phyloP scores from a whole-genome alignment of 2,888 invertebrate species.

The Byasa hedistus region DNA sequence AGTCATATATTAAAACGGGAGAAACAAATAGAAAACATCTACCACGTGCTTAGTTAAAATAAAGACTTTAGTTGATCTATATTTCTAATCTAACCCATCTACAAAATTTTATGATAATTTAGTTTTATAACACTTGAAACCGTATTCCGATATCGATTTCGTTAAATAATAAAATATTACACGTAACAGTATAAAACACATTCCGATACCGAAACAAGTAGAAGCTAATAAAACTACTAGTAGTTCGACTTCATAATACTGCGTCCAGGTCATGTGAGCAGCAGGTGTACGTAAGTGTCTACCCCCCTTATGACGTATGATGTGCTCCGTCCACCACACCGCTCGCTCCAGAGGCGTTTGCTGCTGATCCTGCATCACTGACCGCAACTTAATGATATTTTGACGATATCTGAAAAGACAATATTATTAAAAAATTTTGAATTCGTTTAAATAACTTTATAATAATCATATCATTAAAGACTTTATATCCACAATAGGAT shows the following conservation, averaged over 20 bases:
- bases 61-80: no score
- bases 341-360: conserved; percentile 50
- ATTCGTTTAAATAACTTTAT: no score
- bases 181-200: background rate
- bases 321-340: conserved; percentile 73
- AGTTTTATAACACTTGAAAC: no score
- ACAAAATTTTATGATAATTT: no score
- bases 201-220: background rate
- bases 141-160: background rate
- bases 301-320: conserved; percentile 62
- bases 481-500: no score
- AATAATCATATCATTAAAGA: no score
- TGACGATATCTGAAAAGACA: conserved; percentile 33
- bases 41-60: no score
- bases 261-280: conserved; percentile 43
- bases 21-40: no score
- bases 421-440: no score
- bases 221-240: conserved; percentile 24
- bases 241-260: conserved; percentile 45
- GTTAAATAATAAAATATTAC: background rate
- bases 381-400: conserved; percentile 35
- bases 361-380: conserved; percentile 36
- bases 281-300: conserved; percentile 57
- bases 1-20: no score
- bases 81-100: no score